Evolutionary conservation across 2,113 vertebrate genomes (phyloP).

Genomic region (Phyllostomus discolor): DNA sequence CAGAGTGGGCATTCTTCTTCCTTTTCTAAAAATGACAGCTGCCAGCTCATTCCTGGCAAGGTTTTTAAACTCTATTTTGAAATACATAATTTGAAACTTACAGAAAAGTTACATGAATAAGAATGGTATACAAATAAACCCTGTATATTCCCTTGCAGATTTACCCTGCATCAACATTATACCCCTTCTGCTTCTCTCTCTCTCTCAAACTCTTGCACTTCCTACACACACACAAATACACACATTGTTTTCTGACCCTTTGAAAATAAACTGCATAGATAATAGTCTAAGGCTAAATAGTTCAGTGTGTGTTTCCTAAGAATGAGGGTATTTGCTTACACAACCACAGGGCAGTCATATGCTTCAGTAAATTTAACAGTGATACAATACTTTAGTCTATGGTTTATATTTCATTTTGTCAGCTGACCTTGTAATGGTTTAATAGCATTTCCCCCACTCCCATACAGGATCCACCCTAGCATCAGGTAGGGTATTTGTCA

Average conservation of each 20-base stretch:
- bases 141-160: background rate
- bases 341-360: background rate
- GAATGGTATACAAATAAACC: background rate
- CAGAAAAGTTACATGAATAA: background rate
- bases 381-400: background rate
- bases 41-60: background rate
- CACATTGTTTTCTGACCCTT: background rate
- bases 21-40: background rate
- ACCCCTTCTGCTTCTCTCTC: background rate
- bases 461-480: background rate
- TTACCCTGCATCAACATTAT: background rate
- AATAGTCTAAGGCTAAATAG: background rate
- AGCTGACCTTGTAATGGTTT: background rate
- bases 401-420: background rate
- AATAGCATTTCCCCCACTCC: background rate
- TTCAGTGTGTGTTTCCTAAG: background rate
- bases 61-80: background rate
- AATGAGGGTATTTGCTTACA: background rate
- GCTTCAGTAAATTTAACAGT: background rate
- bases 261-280: background rate
- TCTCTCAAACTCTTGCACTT: background rate
- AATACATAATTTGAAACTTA: background rate
- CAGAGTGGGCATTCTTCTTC: background rate
- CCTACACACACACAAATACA: background rate
- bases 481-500: background rate